These are phyloP conservation scores for Pyrgilauda ruficollis DNA, from an alignment of 2,113 vertebrate genomes.

Conservation along the genomic window DNA sequence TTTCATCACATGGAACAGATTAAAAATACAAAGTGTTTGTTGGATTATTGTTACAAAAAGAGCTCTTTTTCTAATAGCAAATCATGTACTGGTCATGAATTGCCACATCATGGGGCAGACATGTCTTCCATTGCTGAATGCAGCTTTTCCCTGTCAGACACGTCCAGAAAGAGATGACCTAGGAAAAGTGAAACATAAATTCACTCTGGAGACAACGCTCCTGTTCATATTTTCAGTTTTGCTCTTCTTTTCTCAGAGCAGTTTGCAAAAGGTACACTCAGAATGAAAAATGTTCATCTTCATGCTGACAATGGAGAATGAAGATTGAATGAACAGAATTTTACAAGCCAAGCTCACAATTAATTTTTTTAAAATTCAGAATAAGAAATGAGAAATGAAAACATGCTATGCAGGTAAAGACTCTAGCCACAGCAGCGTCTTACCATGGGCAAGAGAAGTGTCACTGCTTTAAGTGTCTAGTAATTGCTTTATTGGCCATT, in stretches of 20 bases:
- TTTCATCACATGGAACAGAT: not conserved
- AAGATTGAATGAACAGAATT: not conserved
- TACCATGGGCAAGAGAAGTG: not conserved
- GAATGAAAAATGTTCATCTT: not conserved
- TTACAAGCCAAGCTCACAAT: not conserved
- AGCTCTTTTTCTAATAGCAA: not conserved
- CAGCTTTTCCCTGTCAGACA: not conserved
- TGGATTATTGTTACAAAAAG: not conserved
- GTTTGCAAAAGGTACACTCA: not conserved
- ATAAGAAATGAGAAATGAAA: not conserved
- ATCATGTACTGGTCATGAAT: not conserved
- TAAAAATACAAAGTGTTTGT: not conserved
- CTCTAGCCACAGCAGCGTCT: not conserved
- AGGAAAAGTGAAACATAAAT: not conserved
- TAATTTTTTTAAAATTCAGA: not conserved
- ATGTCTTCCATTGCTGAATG: not conserved
- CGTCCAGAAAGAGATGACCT: not conserved
- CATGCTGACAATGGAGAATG: not conserved
- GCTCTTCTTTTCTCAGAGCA: not conserved
- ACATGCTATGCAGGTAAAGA: not conserved
- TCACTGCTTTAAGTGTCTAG: not conserved
- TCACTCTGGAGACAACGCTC: not conserved
- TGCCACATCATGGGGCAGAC: not conserved
- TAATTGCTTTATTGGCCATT: not conserved
- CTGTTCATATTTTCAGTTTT: not conserved